Conservation (phyloP, 1,140 invertebrate species). For the Macrobrachium rosenbergii region DNA sequence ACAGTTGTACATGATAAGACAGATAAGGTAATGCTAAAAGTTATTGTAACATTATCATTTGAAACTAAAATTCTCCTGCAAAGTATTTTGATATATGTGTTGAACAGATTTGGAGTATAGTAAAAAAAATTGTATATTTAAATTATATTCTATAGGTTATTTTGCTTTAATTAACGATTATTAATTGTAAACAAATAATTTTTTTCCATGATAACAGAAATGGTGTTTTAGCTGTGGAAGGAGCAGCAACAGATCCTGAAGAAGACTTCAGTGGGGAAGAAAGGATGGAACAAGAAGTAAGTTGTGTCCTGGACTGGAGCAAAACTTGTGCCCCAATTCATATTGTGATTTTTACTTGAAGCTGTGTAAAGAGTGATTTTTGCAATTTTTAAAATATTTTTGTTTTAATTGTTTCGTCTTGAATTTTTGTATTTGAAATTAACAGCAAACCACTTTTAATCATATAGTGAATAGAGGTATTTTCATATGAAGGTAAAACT, state of each 20-base stretch:
- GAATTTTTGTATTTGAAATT: background rate
- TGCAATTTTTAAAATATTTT: background rate
- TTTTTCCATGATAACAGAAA: slow-evolving; percentile 72
- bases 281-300: slow-evolving; percentile 75
- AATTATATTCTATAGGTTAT: too few species aligned
- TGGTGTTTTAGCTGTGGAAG: slow-evolving; percentile 78
- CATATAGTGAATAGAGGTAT: too few species aligned
- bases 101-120: too few species aligned
- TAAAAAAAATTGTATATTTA: too few species aligned
- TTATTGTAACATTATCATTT: background rate
- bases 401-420: background rate
- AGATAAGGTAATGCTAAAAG: slow-evolving; percentile 73
- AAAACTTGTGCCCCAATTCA: background rate
- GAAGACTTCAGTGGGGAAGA: slow-evolving; percentile 93
- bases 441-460: background rate
- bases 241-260: slow-evolving; percentile 86
- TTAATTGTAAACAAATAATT: background rate
- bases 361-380: background rate
- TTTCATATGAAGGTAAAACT: too few species aligned
- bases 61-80: background rate
- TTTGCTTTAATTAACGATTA: too few species aligned
- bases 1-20: slow-evolving; percentile 96
- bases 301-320: slow-evolving; percentile 21
- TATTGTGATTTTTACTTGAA: background rate
- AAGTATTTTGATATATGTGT: background rate